Base-by-base conservation (phyloP, 2,113 vertebrate species). In the Dissostichus mawsoni region DNA sequence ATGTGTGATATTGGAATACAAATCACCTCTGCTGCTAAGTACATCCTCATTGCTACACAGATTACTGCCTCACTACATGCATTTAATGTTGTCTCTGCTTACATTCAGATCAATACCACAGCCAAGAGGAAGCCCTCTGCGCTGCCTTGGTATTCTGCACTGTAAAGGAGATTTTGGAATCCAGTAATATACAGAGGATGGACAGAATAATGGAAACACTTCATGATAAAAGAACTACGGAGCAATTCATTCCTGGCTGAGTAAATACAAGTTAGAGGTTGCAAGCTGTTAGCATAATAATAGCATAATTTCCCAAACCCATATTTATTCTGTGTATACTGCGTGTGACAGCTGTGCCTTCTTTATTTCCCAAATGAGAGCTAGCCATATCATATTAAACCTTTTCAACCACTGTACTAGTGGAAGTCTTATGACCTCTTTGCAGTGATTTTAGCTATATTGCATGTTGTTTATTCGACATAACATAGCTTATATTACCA, bases 81-180 rank as follows among this genome's bases (percentile, higher is more conserved):
- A 87, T 89, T 91, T 88, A 78, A 71, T 81, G 77, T 87, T 91
- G 84, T 85, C 81, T 78, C 82, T 91, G 66, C 81, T 74, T 77
- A 76, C 83, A 70, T 61, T 29, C 61, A 71, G 87, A 92, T 93
- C 90, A 87, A 88, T 91, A 89, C 57, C 55, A 65, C 45, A 74
- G 76, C 79, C 73, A 57, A 69, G 77, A 69, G 64, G 71, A 89
- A 83, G 80, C 71, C 83, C 80, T 87, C 75, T 69, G 56, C 73
- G 16, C 58, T 83, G 90, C 41, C 87, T 90, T 91, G 71, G 75
- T 88, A 73, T 77, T 78, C 74, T 58, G 57, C 67, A 62, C 62
- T 20, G 58, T 77, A 81, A 78, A 90, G 75, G 29, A 85, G 59
- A 68, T 74, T 61, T 74, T 53, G 11, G 11, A 76, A 65, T 76